Conservation (phyloP, 2,888 invertebrate species). For the Lathronympha strigana region DNA sequence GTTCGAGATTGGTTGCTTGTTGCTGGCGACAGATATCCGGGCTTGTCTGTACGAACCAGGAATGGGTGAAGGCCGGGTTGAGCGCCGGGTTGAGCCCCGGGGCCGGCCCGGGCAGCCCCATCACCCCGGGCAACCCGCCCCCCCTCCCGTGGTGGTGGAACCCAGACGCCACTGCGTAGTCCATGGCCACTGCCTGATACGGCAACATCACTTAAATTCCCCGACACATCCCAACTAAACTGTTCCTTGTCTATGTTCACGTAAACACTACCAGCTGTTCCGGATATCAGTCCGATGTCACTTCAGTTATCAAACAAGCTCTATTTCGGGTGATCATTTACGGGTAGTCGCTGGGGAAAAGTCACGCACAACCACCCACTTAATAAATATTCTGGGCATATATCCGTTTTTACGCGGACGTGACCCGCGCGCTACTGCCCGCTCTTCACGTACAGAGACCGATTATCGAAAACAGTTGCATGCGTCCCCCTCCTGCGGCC, state of each 20-base stretch:
- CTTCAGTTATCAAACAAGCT: constrained; percentile 74
- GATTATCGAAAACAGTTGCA: constrained; percentile 84
- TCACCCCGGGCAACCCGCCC: constrained; percentile 80
- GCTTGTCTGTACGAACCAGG: constrained; percentile 95
- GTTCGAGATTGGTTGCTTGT: constrained; percentile 91
- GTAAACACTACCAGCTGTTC: constrained; percentile 45
- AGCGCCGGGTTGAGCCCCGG: constrained; percentile 79
- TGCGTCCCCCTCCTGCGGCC: constrained; percentile 81
- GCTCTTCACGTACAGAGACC: constrained; percentile 83
- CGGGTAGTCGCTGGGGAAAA: constrained; percentile 80
- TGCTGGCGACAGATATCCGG: constrained; percentile 96
- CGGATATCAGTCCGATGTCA: constrained; percentile 27
- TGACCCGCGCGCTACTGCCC: constrained; percentile 81
- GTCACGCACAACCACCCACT: constrained; percentile 84
- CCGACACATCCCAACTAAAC: constrained; percentile 46
- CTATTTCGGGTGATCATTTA: constrained; percentile 78
- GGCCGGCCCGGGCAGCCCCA: constrained; percentile 84
- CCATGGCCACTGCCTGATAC: constrained; percentile 95
- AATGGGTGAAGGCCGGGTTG: constrained; percentile 94
- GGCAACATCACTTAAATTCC: constrained; percentile 86
- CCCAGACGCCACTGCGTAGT: constrained; percentile 87
- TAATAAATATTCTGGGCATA: constrained; percentile 86
- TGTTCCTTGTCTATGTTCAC: constrained; percentile 51
- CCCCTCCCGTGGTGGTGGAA: constrained; percentile 82
- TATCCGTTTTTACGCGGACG: constrained; percentile 85